Evolutionary conservation across 1,140 invertebrate genomes (phyloP).

Genomic region (Cecropterus lyciades): DNA sequence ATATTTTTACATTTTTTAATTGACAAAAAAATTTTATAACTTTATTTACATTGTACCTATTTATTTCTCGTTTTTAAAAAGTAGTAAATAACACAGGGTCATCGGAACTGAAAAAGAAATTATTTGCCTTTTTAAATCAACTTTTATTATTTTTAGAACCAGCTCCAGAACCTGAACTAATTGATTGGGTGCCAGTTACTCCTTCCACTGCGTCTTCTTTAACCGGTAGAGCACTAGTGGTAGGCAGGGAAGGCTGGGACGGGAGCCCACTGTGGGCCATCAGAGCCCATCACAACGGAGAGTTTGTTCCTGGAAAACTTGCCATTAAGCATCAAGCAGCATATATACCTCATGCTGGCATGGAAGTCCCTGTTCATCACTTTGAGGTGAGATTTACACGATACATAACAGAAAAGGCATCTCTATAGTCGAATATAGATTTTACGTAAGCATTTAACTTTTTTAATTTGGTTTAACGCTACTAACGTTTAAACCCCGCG

Average conservation of each 20-base stretch:
- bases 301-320: slow-evolving; percentile 68
- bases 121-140: too few relatives aligned
- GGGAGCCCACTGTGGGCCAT: slow-evolving; percentile 72
- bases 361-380: slow-evolving; percentile 71
- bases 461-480: too few relatives aligned
- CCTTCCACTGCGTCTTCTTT: slow-evolving; percentile 44
- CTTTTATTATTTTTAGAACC: slow-evolving; percentile 37
- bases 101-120: too few relatives aligned
- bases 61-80: too few relatives aligned
- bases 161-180: slow-evolving; percentile 41
- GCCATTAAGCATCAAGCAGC: slow-evolving; percentile 63
- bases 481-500: too few relatives aligned
- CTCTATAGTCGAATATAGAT: too few relatives aligned
- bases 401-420: too few relatives aligned
- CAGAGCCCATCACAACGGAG: slow-evolving; percentile 65
- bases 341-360: slow-evolving; percentile 63
- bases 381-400: slow-evolving; percentile 60
- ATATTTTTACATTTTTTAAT: too few relatives aligned
- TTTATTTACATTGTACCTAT: background rate
- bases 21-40: background rate
- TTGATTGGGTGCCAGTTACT: slow-evolving; percentile 63
- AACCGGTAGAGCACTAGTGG: slow-evolving; percentile 54
- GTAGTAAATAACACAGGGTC: too few relatives aligned
- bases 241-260: slow-evolving; percentile 71
- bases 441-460: too few relatives aligned